phyloP scores from a whole-genome alignment of 2,797 vertebrate species.

The Oryzias dopingdopingensis region DNA sequence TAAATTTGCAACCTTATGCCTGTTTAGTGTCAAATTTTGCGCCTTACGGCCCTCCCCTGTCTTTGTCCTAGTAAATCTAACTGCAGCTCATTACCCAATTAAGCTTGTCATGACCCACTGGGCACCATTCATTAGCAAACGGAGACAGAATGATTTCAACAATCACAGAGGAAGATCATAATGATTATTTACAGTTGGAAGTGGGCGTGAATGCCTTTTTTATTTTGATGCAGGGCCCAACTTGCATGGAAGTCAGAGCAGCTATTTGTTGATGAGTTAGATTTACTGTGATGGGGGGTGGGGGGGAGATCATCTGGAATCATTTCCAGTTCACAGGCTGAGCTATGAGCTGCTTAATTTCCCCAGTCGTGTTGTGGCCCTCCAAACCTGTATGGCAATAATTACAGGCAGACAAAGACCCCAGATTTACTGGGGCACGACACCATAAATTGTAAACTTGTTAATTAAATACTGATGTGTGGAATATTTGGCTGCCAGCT shows the following conservation, averaged over 20 bases:
- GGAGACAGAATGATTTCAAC: constrained; percentile 34
- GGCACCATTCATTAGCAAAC: constrained; percentile 27
- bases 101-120: constrained; percentile 42
- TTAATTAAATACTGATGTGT: constrained; percentile 74
- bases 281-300: constrained; percentile 40
- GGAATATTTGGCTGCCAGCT: constrained; percentile 52
- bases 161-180: constrained; percentile 19
- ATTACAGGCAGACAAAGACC: constrained; percentile 67
- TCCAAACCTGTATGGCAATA: constrained; percentile 56
- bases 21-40: too few relatives aligned
- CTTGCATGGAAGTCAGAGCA: constrained; percentile 25
- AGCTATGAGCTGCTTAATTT: constrained; percentile 51
- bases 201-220: constrained; percentile 46
- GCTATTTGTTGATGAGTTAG: constrained; percentile 55
- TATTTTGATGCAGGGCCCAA: constrained; percentile 38
- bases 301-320: constrained; percentile 55
- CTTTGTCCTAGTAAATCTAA: constrained; percentile 35
- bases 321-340: constrained; percentile 43
- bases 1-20: too few relatives aligned
- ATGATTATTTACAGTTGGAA: constrained; percentile 55
- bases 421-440: constrained; percentile 64
- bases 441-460: constrained; percentile 67
- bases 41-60: constrained; percentile 2
- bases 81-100: constrained; percentile 47
- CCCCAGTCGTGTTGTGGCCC: constrained; percentile 51